phyloP scores from a whole-genome alignment of 2,113 vertebrate genomes.

The Pagrus major region DNA sequence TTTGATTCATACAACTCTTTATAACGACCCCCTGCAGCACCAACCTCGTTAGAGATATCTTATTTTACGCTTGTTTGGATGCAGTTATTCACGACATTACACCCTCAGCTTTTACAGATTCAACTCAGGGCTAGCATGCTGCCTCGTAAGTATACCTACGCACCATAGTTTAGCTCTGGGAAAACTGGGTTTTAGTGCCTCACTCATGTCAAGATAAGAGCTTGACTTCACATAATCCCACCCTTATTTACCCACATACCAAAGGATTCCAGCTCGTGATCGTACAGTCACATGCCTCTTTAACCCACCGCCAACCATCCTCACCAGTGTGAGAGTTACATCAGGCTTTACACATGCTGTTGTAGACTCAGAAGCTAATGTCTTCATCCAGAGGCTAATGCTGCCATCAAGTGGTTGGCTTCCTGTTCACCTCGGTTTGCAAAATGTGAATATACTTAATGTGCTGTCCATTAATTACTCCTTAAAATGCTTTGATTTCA shows the following conservation, averaged over 20 bases:
- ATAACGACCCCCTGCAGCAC: neutral
- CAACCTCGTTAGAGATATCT: too few relatives aligned
- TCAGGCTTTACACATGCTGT: neutral
- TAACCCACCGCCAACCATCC: neutral
- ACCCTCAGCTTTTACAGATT: slow-evolving; percentile 31
- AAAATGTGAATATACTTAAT: neutral
- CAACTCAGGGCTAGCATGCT: too few relatives aligned
- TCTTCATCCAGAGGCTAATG: slow-evolving; percentile 48
- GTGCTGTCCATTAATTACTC: neutral
- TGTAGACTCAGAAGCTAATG: neutral
- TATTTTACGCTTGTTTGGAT: too few relatives aligned
- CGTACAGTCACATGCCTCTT: neutral
- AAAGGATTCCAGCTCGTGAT: neutral
- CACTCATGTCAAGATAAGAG: neutral
- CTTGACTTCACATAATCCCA: neutral
- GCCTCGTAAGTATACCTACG: neutral
- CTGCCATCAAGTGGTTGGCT: slow-evolving; percentile 73
- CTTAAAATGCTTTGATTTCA: neutral
- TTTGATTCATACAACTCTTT: too few relatives aligned
- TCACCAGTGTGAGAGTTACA: neutral
- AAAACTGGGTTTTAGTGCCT: neutral
- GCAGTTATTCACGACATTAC: neutral
- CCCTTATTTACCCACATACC: neutral
- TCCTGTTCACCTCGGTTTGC: neutral
- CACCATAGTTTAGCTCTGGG: neutral